Conservation (phyloP, 2,113 vertebrate genomes). For the Engystomops pustulosus region DNA sequence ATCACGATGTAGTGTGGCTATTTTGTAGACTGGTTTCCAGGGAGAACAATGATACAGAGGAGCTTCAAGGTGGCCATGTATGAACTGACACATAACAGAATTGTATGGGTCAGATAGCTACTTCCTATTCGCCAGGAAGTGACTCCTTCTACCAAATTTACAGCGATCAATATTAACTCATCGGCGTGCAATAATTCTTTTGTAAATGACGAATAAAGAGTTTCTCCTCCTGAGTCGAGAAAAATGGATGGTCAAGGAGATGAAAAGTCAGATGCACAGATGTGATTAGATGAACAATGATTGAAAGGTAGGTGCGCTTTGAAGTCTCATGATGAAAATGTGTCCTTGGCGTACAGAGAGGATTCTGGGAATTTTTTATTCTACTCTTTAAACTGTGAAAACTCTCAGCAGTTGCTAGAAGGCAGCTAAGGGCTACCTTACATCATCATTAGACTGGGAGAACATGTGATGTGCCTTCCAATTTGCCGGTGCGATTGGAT, state of each 20-base stretch:
- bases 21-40: no score
- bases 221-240: background rate
- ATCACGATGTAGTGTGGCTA: no score
- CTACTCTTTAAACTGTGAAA: slow-evolving; percentile 37
- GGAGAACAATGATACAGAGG: background rate
- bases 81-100: background rate
- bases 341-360: slow-evolving; percentile 42
- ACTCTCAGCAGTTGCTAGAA: slow-evolving; percentile 59
- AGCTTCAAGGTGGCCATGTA: background rate
- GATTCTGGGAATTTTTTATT: slow-evolving; percentile 54
- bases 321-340: slow-evolving; percentile 1
- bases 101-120: no score
- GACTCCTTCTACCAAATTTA: no score
- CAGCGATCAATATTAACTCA: no score
- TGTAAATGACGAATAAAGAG: background rate
- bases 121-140: no score
- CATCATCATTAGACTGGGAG: slow-evolving; percentile 65
- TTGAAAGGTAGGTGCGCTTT: slow-evolving; percentile 20
- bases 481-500: slow-evolving; percentile 62
- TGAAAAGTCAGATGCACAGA: background rate
- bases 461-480: slow-evolving; percentile 54
- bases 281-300: slow-evolving; percentile 22
- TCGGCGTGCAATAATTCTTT: background rate
- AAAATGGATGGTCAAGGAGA: background rate
- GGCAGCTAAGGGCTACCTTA: slow-evolving; percentile 60